phyloP scores from a whole-genome alignment of 2,113 vertebrate species.

The Petrocephalus zakoni region DNA sequence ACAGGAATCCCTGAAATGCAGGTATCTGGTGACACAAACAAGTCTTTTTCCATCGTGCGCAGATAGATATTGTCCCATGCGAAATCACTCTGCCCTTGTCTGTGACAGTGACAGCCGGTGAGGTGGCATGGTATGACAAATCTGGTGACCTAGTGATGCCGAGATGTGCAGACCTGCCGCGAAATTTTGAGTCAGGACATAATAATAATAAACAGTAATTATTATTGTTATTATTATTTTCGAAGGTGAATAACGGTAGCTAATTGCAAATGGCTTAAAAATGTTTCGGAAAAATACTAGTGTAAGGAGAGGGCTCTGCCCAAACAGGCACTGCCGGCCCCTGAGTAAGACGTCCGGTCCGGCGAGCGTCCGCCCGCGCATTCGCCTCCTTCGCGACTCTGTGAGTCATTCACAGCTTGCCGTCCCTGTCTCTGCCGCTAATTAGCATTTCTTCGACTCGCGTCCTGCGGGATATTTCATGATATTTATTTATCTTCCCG shows the following conservation, averaged over 20 bases:
- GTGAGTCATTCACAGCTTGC: constrained; percentile 20
- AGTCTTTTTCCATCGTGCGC: background rate
- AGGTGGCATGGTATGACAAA: background rate
- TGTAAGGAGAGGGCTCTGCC: background rate
- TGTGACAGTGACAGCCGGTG: background rate
- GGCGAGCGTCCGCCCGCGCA: background rate
- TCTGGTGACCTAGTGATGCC: background rate
- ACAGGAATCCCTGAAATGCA: background rate
- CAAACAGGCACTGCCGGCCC: background rate
- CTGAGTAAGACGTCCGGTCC: background rate
- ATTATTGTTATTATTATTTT: background rate
- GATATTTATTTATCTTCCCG: background rate
- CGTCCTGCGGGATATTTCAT: background rate
- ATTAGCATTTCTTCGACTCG: background rate
- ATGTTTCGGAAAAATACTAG: background rate
- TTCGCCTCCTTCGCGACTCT: constrained; percentile 27
- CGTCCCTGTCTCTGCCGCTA: background rate
- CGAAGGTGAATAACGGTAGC: background rate
- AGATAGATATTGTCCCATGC: background rate
- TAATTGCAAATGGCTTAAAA: background rate
- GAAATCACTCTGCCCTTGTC: background rate
- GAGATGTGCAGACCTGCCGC: background rate
- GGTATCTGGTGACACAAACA: background rate
- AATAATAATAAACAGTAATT: background rate
- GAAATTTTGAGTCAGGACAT: background rate